These are phyloP conservation scores for Anomalospiza imberbis DNA, from an alignment of 2,797 vertebrate species.

Conservation along the genomic window DNA sequence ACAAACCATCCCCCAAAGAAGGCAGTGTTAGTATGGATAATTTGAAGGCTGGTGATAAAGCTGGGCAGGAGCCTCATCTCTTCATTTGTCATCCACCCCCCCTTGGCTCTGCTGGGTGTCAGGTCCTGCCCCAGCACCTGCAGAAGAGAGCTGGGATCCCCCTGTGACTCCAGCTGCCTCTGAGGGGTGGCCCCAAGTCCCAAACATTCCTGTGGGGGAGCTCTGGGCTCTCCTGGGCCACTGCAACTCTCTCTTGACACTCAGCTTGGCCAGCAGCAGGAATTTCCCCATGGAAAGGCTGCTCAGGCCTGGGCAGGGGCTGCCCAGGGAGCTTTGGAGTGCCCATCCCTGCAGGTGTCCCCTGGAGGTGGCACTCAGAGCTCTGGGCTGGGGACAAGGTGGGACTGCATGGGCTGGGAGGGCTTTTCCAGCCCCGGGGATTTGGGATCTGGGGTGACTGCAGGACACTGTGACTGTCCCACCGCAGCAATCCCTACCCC, in stretches of 20 bases:
- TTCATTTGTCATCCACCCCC: neutral
- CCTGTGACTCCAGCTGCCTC: neutral
- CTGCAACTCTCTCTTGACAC: neutral
- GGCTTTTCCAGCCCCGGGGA: neutral
- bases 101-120: too few relatives aligned
- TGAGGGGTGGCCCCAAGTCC: neutral
- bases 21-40: neutral
- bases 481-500: neutral
- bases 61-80: neutral
- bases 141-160: neutral
- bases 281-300: neutral
- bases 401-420: rapidly evolving
- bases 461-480: rapidly evolving
- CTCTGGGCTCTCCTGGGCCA: neutral
- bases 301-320: neutral
- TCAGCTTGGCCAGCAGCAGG: rapidly evolving
- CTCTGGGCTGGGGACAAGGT: neutral
- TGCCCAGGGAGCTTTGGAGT: neutral
- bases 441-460: neutral
- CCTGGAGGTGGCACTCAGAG: neutral
- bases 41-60: neutral
- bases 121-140: neutral
- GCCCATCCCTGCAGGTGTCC: neutral
- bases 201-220: too few relatives aligned
- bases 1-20: neutral